These are phyloP conservation scores for Tenualosa thibaudeaui DNA, from an alignment of 2,797 vertebrate species.

Conservation along the genomic window DNA sequence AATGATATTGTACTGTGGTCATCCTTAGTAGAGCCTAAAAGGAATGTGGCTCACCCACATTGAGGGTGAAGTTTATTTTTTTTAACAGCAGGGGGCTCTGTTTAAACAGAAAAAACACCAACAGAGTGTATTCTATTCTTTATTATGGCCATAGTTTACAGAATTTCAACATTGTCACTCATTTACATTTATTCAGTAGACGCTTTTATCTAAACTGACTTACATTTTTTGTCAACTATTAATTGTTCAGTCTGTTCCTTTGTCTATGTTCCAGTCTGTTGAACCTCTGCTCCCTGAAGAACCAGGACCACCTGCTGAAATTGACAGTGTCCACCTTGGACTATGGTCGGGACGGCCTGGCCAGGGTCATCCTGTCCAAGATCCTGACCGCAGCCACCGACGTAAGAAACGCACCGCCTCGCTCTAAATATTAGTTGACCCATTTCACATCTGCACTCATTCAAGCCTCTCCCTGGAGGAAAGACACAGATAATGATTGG, in stretches of 20 bases:
- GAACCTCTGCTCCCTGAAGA: conserved; percentile 96
- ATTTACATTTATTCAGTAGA: not conserved
- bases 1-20: not conserved
- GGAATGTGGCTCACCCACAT: not conserved
- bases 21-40: not conserved
- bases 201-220: too few relatives aligned
- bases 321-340: conserved; percentile 95
- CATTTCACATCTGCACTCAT: not conserved
- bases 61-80: not conserved
- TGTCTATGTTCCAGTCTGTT: conserved; percentile 81
- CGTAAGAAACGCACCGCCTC: conserved; percentile 71
- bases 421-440: not conserved
- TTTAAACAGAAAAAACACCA: not conserved
- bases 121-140: too few relatives aligned
- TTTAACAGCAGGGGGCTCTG: not conserved
- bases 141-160: not conserved
- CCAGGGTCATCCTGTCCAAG: conserved; percentile 97
- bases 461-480: not conserved
- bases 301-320: conserved; percentile 96
- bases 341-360: conserved; percentile 95
- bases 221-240: too few relatives aligned
- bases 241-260: not conserved
- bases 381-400: conserved; percentile 95
- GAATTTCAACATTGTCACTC: not conserved
- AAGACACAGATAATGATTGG: not conserved